Base-by-base conservation (phyloP, 2,888 invertebrate species). In the Drosophila picticornis region DNA sequence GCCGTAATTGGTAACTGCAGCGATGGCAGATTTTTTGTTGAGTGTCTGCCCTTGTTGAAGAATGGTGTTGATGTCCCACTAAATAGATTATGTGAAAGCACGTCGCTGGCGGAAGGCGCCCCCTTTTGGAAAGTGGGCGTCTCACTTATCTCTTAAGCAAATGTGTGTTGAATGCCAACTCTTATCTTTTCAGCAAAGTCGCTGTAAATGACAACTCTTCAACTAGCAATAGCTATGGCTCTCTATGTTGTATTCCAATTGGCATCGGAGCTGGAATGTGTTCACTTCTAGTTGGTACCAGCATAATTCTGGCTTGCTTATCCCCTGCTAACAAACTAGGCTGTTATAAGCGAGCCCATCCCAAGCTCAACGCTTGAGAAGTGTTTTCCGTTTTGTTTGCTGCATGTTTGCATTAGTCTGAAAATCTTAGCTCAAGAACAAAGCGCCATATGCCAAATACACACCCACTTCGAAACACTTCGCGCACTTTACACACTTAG, bases 1-100 rank as follows among this genome's bases (percentile, higher is more conserved):
- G 38, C 55, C 46, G 66, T 75, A 81, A 84, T 86, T 84, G 87
- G 63, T 70, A 81, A 58, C 59, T 71, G 84, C 84, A 68, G 46
- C 62, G 68, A 46, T 69, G 58, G 74, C 77, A 46, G 19, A 55
- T 75, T 64, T 50, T 72, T 62, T 48, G 56, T 63, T 32, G 36
- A 38, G 29, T 55, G 34, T 10, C 31, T 51, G 19, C 2, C 31
- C 34, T 34, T 19, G 56, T 10, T 34, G 11, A 67, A 67, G n/a
- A 9, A 9, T 4, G 9, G 16, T 46, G 22, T 16, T 46, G 32
- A 46, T 29, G 29, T 16, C 7, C 19, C 11, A 36, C 25, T 19
- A 27, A 55, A 55, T 27, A 50, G 38, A n/a, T 40, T 76, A 34
- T 25, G 16, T 9, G 46, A 2, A 9, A 25, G 46, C 25, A 46